These are phyloP conservation scores for Meles meles DNA, from an alignment of 2,113 vertebrate species.

Conservation along the genomic window DNA sequence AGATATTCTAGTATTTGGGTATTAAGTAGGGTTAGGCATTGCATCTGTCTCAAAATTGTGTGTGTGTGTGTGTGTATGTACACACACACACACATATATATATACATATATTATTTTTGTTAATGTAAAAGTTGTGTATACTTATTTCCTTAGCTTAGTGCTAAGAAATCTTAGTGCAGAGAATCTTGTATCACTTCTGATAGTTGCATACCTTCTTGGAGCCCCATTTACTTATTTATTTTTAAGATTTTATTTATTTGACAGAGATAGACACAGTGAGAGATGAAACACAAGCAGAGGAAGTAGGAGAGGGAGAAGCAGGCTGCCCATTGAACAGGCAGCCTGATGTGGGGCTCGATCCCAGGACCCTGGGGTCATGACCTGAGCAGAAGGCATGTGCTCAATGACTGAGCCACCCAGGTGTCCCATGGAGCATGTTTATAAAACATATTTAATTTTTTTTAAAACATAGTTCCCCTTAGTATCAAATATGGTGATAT, in stretches of 20 bases:
- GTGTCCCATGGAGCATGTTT: background rate
- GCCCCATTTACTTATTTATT: background rate
- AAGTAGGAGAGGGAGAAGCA: no score
- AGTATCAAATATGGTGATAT: background rate
- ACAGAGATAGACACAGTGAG: no score
- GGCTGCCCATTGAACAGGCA: no score
- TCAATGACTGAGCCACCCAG: no score
- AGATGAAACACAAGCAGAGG: no score
- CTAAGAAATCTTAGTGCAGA: no score
- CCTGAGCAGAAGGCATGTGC: no score
- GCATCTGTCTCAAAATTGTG: background rate
- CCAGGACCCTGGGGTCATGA: no score
- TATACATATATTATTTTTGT: background rate
- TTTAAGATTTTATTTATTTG: no score
- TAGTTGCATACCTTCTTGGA: background rate
- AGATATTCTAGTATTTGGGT: background rate
- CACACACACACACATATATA: background rate
- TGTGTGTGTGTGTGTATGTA: no score
- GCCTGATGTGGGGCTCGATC: no score
- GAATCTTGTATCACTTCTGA: background rate
- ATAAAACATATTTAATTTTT: background rate
- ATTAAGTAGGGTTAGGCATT: background rate
- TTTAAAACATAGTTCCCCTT: background rate
- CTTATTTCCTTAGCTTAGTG: background rate
- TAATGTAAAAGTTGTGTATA: background rate